Evolutionary conservation across 2,113 vertebrate species (phyloP), one percentile per base, ranked within the genome.

Genomic region (Cygnus atratus): DNA sequence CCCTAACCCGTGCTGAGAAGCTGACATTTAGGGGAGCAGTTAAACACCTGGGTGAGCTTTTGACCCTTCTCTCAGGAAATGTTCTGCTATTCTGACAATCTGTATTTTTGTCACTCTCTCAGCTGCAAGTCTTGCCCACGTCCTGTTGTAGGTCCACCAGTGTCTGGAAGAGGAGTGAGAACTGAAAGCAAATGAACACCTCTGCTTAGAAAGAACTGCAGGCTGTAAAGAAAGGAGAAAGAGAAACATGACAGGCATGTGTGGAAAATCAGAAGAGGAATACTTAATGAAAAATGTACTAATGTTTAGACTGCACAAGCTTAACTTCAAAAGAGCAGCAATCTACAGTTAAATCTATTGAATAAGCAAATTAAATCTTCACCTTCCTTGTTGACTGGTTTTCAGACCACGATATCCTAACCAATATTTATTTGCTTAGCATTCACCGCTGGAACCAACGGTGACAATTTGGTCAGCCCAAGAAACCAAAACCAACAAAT

Each of bases 261-360:
- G 12, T 37, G 48, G 46, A 84, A 84, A 75, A 84, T 44, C 20
- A 81, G 11, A 87, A 73, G 5, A 61, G 13, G 11, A 75, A 80
- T 31, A 68, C 2, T 13, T 63, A 48, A 25, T 24, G 15, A 66
- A 88, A 67, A 84, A 63, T 31, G 67, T 4, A 37, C 2, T 21
- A 37, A 10, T 33, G 37, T n/a, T 24, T 68, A 48, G 33, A 16
- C 28, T 71, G 29, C 16, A 84, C 41, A 57, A 72, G 15, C 10
- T 81, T 87, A 48, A 76, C 57, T 61, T 93, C 31, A 50, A 72
- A 90, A 70, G 13, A 65, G 13, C 65, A 92, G 13, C 52, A 95
- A 92, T 90, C 77, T 84, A 70, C 61, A 90, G 50, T 54, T 87
- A 91, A 90, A 12, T 70, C 67, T 88, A 86, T 80, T 89, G 50